Evolutionary conservation across 2,888 invertebrate species (phyloP), one percentile per base, ranked within the genome.

Genomic region (Lampropteryx suffumata): DNA sequence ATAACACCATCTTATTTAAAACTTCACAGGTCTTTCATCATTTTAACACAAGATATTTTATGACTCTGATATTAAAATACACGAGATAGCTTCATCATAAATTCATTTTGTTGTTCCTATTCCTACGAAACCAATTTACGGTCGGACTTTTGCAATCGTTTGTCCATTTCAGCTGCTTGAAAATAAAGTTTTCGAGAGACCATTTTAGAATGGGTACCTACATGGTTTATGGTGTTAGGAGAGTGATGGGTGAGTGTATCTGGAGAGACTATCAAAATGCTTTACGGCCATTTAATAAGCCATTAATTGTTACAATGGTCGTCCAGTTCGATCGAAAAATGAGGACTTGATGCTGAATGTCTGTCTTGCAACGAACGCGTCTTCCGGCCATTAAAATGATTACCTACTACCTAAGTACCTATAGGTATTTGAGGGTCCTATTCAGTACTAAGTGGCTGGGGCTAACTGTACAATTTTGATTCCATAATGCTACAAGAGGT

Each of bases 251-350:
- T 34, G 33, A 51, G 21, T 53, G 43, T 45, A 55, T 54, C 54
- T 57, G 57, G 48, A 51, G 55, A 36, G 54, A 11, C 39, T 28
- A 46, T 54, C 11, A 51, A 54, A 27, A 43, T 43, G 34, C 12
- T 54, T 55, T 40, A 57, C 45, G 35, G 32, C 12, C 11, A 42
- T 55, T 54, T 55, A 46, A 54, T 57, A 39, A 28, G 37, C 42
- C 28, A 47, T 57, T 28, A 50, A 57, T 51, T 41, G 13, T 54
- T 39, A 54, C 54, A 57, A 49, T 54, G 48, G 35, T 7, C 12
- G 10, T 28, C 26, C 36, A 45, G 49, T 37, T 29, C 13, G 40
- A 27, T 29, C 11, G 30, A 29, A 30, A 26, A 11, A 12, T 36
- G 26, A 10, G 8, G 1, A 36, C 21, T 32, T 5, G 12, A 8